Base-by-base conservation (phyloP, 2,888 invertebrate genomes). In the Pyrocoelia pectoralis region DNA sequence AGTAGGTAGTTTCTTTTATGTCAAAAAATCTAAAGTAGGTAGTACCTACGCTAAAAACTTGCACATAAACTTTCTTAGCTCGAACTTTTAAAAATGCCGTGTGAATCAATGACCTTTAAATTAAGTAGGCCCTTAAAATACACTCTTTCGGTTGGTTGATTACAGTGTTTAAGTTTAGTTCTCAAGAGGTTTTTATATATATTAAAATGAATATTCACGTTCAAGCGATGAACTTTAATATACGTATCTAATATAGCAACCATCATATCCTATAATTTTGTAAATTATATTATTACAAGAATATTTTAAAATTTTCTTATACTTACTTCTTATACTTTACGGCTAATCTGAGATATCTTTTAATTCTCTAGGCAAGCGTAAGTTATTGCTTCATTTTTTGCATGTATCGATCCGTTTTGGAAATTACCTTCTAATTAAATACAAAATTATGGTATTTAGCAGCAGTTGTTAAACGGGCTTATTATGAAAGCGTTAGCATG, bases 121-220 rank as follows among this genome's bases (percentile, higher is more conserved):
- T 58, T 49, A 58, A 56, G 59, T 55, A 13, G 64, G 59, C 55
- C 59, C 59, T 64, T 64, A 63, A 55, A 63, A 56, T 19, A 56
- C 29, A 48, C 48, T 53, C 61, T 48, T 51, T 56, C 24, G 28
- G 48, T 15, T 56, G 49, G 56, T 33, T 56, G 56, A 62, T 62
- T 56, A 56, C 53, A 62, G 49, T 62, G 56, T 56, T 62, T 56
- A 56, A 50, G 29, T 28, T 28, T 12, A 40, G 51, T 55, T 46
- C 56, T 48, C 56, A 49, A 49, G 49, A 54, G 60, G 19, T 38
- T 40, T 57, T 51, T n/a, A n/a, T n/a, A n/a, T 14, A 41, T 58
- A 58, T 52, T 52, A 52, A 56, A 61, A 61, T 43, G 55, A 56
- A 56, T 51, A 50, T 61, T 48, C 56, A 55, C 50, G 50, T 41